A percentile compares a stretch with the other conserved stretches of the same genome.
Evolutionary conservation across 2,797 vertebrate genomes (phyloP).

Genomic region (Tamandua tetradactyla): DNA sequence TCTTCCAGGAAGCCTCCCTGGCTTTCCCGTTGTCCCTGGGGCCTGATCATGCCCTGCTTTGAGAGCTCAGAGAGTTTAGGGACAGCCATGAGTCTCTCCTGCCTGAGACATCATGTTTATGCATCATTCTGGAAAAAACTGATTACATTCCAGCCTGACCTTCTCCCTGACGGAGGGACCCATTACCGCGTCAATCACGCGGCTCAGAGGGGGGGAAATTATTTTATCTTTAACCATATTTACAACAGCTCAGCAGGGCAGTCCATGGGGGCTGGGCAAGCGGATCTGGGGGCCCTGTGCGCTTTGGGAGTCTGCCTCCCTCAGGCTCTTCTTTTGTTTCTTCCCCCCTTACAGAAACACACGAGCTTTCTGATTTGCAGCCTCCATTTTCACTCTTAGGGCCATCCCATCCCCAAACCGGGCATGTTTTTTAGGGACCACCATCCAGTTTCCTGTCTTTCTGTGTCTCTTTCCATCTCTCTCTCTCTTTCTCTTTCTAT

Average conservation of each 20-base stretch:
- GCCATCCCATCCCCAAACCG: neutral
- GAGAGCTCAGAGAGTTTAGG: neutral
- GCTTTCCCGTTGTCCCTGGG: neutral
- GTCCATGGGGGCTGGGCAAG: neutral
- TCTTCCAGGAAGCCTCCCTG: neutral
- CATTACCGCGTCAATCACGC: slow-evolving; percentile 88
- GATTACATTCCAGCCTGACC: slow-evolving; percentile 91
- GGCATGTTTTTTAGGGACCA: rapidly evolving
- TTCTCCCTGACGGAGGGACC: slow-evolving; percentile 87
- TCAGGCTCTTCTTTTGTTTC: neutral
- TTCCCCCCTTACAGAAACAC: neutral
- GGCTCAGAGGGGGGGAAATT: slow-evolving; percentile 74
- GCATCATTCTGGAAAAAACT: slow-evolving; percentile 84
- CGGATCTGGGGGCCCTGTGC: neutral
- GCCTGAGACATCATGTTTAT: slow-evolving; percentile 84
- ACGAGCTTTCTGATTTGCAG: neutral
- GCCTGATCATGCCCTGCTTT: slow-evolving; percentile 61
- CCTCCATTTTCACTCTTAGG: neutral
- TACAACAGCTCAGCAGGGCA: slow-evolving; percentile 27
- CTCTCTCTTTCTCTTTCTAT: neutral
- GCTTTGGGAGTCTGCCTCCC: neutral
- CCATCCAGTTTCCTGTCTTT: neutral
- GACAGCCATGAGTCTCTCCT: neutral
- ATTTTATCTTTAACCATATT: slow-evolving; percentile 67
- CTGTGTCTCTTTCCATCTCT: neutral